Evolutionary conservation across 2,888 invertebrate genomes (phyloP).

Genomic region (Ectemnius lituratus): DNA sequence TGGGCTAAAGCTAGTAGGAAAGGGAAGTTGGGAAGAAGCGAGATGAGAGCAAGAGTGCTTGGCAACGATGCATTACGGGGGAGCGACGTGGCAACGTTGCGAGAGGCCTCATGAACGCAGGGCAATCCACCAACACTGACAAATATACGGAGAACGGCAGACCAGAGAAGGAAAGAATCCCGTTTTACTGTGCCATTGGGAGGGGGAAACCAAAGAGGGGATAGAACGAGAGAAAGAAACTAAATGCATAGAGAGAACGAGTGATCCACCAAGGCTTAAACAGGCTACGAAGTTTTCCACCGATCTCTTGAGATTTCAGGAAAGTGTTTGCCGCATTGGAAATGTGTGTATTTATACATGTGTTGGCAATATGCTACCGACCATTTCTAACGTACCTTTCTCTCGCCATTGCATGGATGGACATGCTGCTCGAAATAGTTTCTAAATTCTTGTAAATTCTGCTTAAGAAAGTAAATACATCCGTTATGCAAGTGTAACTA

Average conservation of each 20-base stretch:
- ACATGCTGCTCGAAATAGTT: no score
- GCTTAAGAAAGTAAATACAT: no score
- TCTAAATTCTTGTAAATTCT: no score
- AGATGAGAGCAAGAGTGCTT: conserved; percentile 40
- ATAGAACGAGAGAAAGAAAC: conserved; percentile 40
- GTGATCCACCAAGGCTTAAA: conserved; percentile 52
- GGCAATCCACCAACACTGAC: conserved; percentile 72
- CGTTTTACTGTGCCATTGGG: conserved; percentile 66
- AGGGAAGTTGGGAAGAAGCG: conserved; percentile 43
- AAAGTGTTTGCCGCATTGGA: conserved; percentile 55
- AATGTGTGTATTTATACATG: conserved; percentile 42
- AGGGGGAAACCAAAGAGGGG: conserved; percentile 56
- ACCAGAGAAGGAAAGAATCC: conserved; percentile 76
- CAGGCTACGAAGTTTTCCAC: conserved; percentile 65
- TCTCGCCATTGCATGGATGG: conserved; percentile 2
- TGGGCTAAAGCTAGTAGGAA: conserved; percentile 38
- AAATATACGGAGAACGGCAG: conserved; percentile 71
- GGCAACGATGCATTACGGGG: conserved; percentile 62
- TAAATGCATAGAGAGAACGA: conserved; percentile 45
- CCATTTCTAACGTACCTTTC: conserved; percentile 10
- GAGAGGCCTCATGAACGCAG: conserved; percentile 68
- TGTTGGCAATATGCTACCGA: conserved; percentile 19
- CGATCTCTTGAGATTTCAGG: conserved; percentile 65
- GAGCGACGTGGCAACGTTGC: conserved; percentile 64
- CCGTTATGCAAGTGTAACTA: no score